These are phyloP conservation scores for Andrena minutula DNA, from an alignment of 2,888 invertebrate species.

Conservation along the genomic window DNA sequence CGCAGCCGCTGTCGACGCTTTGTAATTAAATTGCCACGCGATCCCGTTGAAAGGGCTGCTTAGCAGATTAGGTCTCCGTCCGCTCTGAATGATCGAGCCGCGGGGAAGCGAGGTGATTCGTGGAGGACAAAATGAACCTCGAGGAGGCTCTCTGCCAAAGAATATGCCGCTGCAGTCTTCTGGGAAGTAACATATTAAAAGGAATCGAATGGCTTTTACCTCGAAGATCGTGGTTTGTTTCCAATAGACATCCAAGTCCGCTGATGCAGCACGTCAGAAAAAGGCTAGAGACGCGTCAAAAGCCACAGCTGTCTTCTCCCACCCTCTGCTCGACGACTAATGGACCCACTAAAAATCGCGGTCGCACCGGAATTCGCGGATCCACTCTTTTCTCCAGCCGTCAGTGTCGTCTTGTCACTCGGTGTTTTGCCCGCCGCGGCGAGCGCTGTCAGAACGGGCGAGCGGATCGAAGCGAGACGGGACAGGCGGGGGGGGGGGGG, in stretches of 20 bases:
- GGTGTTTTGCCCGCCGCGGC: slow-evolving; percentile 2
- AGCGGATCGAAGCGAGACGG: slow-evolving; percentile 24
- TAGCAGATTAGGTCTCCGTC: background rate
- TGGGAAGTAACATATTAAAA: too few species aligned
- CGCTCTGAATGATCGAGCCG: background rate
- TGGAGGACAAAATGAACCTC: too few species aligned
- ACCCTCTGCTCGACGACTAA: background rate
- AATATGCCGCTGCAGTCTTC: too few species aligned
- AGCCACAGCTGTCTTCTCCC: slow-evolving; percentile 9
- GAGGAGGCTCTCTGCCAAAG: too few species aligned
- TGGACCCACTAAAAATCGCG: slow-evolving; percentile 33
- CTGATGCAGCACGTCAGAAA: background rate
- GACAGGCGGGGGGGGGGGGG: background rate
- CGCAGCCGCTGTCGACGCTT: slow-evolving; percentile 13
- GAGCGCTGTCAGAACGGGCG: slow-evolving; percentile 11
- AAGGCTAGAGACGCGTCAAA: background rate
- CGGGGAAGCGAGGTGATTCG: too few species aligned
- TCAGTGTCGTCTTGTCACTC: slow-evolving; percentile 15
- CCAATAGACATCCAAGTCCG: background rate
- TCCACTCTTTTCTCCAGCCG: background rate
- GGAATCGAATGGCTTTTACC: too few species aligned
- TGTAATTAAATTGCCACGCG: slow-evolving; percentile 28
- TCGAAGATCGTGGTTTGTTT: background rate
- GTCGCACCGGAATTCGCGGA: slow-evolving; percentile 20
- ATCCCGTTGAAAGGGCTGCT: slow-evolving; percentile 4